Evolutionary conservation across 2,888 invertebrate genomes (phyloP).

Genomic region (Zhuqinia jingwanae): DNA sequence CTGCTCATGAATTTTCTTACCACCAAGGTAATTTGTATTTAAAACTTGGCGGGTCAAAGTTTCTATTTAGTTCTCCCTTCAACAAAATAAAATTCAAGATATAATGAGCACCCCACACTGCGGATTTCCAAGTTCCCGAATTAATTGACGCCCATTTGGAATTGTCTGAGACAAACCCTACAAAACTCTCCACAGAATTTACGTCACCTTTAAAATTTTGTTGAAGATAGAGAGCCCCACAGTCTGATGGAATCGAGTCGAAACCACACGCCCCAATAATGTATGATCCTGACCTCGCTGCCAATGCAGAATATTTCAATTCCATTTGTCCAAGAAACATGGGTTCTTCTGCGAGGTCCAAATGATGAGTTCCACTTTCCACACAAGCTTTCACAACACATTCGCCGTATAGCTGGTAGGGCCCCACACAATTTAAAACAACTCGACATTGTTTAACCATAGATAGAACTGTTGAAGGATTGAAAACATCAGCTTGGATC

Average conservation of each 20-base stretch:
- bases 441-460: slow-evolving; percentile 92
- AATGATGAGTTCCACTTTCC: slow-evolving; percentile 89
- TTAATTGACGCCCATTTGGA: slow-evolving; percentile 84
- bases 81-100: slow-evolving; percentile 85
- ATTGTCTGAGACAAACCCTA: slow-evolving; percentile 81
- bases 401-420: slow-evolving; percentile 93
- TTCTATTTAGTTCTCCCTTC: slow-evolving; percentile 86
- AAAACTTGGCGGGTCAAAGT: slow-evolving; percentile 84
- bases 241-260: slow-evolving; percentile 94
- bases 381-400: slow-evolving; percentile 94
- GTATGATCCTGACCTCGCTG: slow-evolving; percentile 90
- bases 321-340: slow-evolving; percentile 91
- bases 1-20: neutral
- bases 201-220: slow-evolving; percentile 89
- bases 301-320: slow-evolving; percentile 87
- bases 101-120: slow-evolving; percentile 88
- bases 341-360: slow-evolving; percentile 86
- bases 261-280: slow-evolving; percentile 91
- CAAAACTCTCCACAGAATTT: slow-evolving; percentile 87
- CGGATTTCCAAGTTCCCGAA: slow-evolving; percentile 94
- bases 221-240: slow-evolving; percentile 90
- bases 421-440: slow-evolving; percentile 96
- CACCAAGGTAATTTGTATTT: slow-evolving; percentile 84
- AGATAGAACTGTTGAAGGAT: slow-evolving; percentile 87
- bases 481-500: slow-evolving; percentile 84